Conservation (phyloP, 92 coral and sea anemone genomes). For the Chrysogorgia sp. region DNA sequence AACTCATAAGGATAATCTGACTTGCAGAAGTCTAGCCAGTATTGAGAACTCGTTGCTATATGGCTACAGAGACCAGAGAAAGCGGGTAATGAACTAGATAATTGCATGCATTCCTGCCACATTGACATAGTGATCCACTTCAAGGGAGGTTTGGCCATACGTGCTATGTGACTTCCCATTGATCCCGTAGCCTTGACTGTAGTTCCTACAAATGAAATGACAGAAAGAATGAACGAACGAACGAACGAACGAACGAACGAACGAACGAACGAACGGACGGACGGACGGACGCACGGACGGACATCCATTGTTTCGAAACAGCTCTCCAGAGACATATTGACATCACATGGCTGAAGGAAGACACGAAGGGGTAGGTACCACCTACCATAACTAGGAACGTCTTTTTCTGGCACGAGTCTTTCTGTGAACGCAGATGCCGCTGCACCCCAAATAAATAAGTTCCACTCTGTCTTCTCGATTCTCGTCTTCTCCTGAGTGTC, state of each 20-base stretch:
- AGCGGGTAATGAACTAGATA: conserved; percentile 68
- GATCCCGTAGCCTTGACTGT: conserved; percentile 68
- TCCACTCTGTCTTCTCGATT: conserved; percentile 77
- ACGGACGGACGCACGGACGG: no score
- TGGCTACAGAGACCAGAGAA: conserved; percentile 88
- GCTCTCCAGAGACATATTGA: background rate
- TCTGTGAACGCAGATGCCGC: conserved; percentile 84
- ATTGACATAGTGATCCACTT: conserved; percentile 88
- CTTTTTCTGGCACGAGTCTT: conserved; percentile 68
- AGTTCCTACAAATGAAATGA: conserved; percentile 40
- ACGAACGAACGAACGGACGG: no score
- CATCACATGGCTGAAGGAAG: background rate
- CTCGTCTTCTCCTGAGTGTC: conserved; percentile 55
- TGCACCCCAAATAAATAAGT: conserved; percentile 82
- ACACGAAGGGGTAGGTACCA: no score
- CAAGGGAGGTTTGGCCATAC: conserved; percentile 80
- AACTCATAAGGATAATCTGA: conserved; percentile 69
- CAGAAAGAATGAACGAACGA: background rate
- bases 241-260: background rate
- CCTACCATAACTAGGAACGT: conserved; percentile 25
- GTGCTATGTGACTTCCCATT: conserved; percentile 71
- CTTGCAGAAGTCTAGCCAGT: conserved; percentile 79
- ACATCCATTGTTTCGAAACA: no score
- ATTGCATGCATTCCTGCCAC: conserved; percentile 90
- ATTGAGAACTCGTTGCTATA: conserved; percentile 69